These are phyloP conservation scores for Pimephales promelas DNA, from an alignment of 2,113 vertebrate genomes.

Conservation along the genomic window DNA sequence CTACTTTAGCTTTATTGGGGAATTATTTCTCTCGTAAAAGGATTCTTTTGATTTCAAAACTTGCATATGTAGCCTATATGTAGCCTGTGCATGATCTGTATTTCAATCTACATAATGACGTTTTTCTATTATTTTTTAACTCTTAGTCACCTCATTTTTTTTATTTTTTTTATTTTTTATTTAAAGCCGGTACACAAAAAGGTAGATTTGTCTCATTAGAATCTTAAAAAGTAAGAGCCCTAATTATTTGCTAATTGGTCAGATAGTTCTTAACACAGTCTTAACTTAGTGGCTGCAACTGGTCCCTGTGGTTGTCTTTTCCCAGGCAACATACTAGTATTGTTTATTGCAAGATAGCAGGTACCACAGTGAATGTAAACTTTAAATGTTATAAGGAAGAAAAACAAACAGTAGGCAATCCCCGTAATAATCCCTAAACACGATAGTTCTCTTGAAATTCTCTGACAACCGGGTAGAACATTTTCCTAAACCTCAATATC, in stretches of 20 bases:
- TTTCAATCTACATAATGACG: too few relatives aligned
- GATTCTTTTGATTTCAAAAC: not conserved
- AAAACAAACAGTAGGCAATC: conserved; percentile 16
- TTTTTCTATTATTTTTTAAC: not conserved
- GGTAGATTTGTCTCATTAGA: too few relatives aligned
- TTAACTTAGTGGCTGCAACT: too few relatives aligned
- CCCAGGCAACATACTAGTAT: not conserved
- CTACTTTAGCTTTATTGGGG: not conserved
- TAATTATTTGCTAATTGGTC: too few relatives aligned
- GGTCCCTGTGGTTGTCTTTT: not conserved
- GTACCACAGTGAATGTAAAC: not conserved
- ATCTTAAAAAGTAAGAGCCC: too few relatives aligned
- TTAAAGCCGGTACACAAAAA: too few relatives aligned
- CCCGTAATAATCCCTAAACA: conserved; percentile 42
- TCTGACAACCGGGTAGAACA: conserved; percentile 9
- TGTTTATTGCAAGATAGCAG: not conserved
- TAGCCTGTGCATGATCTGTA: not conserved
- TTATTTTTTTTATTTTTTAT: too few relatives aligned
- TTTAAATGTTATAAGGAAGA: conserved; percentile 34
- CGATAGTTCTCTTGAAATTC: conserved; percentile 26
- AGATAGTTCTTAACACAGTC: too few relatives aligned
- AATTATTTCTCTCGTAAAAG: not conserved
- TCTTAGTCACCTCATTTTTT: too few relatives aligned
- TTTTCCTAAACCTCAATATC: conserved; percentile 67
- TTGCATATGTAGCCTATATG: not conserved